Evolutionary conservation across 2,797 vertebrate genomes (phyloP).

Genomic region (Diceros bicornis): DNA sequence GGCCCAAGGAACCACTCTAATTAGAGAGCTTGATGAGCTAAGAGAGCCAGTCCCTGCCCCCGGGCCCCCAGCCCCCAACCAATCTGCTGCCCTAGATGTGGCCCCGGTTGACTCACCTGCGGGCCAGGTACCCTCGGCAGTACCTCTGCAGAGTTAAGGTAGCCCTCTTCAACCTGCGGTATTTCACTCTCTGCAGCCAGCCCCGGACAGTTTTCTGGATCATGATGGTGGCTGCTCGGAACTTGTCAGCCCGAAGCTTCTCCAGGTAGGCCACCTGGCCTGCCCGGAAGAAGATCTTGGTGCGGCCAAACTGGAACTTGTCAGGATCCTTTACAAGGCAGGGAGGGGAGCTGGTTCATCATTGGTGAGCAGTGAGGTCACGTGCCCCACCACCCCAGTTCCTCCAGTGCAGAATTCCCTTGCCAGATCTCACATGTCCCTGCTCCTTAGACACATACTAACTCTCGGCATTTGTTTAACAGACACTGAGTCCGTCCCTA

Average conservation of each 20-base stretch:
- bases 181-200: slow-evolving; percentile 94
- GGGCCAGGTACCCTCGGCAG: slow-evolving; percentile 93
- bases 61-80: fast-evolving
- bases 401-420: not conserved
- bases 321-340: slow-evolving; percentile 93
- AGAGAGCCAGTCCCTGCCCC: not conserved
- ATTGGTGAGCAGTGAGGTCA: not conserved
- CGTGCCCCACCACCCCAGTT: fast-evolving
- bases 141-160: slow-evolving; percentile 92
- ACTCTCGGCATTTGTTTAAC: too few relatives aligned
- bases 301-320: slow-evolving; percentile 97
- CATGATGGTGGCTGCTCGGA: slow-evolving; percentile 95
- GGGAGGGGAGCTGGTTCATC: slow-evolving; percentile 70
- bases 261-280: slow-evolving; percentile 99
- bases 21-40: not conserved
- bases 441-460: too few relatives aligned
- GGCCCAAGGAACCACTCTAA: not conserved
- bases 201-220: slow-evolving; percentile 97
- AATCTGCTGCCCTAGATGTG: fast-evolving
- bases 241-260: slow-evolving; percentile 95
- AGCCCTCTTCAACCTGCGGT: slow-evolving; percentile 90
- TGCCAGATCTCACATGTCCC: fast-evolving
- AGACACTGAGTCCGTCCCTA: not conserved
- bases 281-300: slow-evolving; percentile 98
- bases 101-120: slow-evolving; percentile 90